Evolutionary conservation across 2,888 invertebrate species (phyloP).

Genomic region (Drosophila antonietae): DNA sequence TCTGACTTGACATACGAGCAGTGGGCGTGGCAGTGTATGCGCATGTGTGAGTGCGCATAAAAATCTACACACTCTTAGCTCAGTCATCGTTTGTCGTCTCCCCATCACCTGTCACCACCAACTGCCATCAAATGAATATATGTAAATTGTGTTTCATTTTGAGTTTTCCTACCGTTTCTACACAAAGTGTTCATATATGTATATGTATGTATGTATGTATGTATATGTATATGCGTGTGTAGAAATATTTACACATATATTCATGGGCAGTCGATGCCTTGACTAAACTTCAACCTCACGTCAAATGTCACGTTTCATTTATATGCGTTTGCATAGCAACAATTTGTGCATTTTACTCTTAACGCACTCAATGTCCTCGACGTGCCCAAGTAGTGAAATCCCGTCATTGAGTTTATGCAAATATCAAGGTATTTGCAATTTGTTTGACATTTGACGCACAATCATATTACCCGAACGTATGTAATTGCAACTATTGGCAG

Average conservation of each 20-base stretch:
- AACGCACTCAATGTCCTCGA: slow-evolving; percentile 20
- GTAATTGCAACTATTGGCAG: slow-evolving; percentile 38
- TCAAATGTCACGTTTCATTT: slow-evolving; percentile 79
- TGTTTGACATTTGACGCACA: slow-evolving; percentile 38
- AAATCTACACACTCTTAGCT: slow-evolving; percentile 40
- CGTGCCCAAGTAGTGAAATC: slow-evolving; percentile 27
- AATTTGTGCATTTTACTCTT: slow-evolving; percentile 46
- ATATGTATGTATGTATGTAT: not conserved
- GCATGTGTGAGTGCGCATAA: slow-evolving; percentile 56
- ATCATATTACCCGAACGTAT: slow-evolving; percentile 26
- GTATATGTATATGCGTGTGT: not conserved
- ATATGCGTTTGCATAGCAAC: slow-evolving; percentile 65
- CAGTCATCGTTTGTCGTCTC: not conserved
- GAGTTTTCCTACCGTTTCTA: slow-evolving; percentile 59
- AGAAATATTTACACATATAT: slow-evolving; percentile 19
- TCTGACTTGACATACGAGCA: slow-evolving; percentile 30
- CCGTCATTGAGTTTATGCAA: slow-evolving; percentile 58
- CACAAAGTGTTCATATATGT: slow-evolving; percentile 14
- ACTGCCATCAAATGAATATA: slow-evolving; percentile 3
- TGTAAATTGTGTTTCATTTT: slow-evolving; percentile 72
- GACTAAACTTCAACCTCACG: slow-evolving; percentile 52
- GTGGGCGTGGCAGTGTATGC: slow-evolving; percentile 14
- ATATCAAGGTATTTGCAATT: slow-evolving; percentile 54
- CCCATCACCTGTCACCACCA: not conserved
- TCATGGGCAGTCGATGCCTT: slow-evolving; percentile 59